phyloP scores from a whole-genome alignment of 2,113 vertebrate species.

The Leiothrix lutea region DNA sequence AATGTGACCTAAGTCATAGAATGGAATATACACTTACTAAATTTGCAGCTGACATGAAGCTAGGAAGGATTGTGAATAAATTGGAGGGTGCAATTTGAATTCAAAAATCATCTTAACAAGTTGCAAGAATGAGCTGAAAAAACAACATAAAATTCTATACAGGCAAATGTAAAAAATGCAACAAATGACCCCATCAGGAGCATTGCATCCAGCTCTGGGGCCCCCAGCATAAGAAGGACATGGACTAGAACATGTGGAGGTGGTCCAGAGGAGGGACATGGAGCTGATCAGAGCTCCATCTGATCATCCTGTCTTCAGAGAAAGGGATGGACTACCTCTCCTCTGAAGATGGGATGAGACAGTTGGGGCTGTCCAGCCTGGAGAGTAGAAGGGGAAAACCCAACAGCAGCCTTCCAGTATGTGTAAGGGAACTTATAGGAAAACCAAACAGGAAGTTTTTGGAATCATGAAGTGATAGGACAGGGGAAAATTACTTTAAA shows the following conservation, averaged over 20 bases:
- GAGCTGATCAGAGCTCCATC: neutral
- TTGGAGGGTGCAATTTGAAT: neutral
- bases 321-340: neutral
- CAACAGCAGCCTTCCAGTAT: too few relatives aligned
- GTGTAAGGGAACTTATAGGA: neutral
- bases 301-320: neutral
- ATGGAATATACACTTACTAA: conserved; percentile 5
- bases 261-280: neutral
- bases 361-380: neutral
- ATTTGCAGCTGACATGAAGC: conserved; percentile 25
- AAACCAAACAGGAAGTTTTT: neutral
- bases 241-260: rapidly evolving
- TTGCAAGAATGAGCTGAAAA: conserved; percentile 1
- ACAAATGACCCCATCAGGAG: neutral
- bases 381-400: neutral
- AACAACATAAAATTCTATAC: neutral
- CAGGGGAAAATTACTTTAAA: neutral
- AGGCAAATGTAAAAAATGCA: neutral
- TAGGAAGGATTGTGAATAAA: neutral
- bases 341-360: neutral
- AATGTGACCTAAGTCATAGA: neutral
- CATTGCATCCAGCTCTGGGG: neutral
- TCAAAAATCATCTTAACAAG: conserved; percentile 5
- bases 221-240: neutral
- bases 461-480: too few relatives aligned